A percentile compares a stretch with the other conserved stretches of the same genome.
These are phyloP conservation scores for Brachionus plicatilis DNA, from an alignment of 1,140 invertebrate genomes.

Conservation along the genomic window DNA sequence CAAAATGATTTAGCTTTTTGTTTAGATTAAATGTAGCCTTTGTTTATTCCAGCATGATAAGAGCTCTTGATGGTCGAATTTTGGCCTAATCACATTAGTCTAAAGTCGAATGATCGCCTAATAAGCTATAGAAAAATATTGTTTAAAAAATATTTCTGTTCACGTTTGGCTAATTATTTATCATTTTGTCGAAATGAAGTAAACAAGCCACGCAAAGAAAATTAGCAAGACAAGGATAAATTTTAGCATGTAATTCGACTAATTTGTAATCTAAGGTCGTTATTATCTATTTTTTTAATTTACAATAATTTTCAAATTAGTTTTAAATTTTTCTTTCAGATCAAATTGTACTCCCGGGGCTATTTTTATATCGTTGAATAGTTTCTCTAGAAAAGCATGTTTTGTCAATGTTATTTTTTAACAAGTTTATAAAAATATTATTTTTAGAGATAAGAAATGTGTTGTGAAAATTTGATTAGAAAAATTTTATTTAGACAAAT, in stretches of 20 bases:
- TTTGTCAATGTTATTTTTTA: slow-evolving; percentile 23
- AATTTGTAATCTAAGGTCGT: neutral
- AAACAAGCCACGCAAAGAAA: neutral
- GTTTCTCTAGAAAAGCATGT: slow-evolving; percentile 8
- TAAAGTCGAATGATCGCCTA: neutral
- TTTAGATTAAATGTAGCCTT: neutral
- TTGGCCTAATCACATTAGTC: neutral
- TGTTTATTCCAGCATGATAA: neutral
- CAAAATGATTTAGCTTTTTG: neutral
- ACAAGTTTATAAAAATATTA: slow-evolving; percentile 35
- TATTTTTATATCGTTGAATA: slow-evolving; percentile 23
- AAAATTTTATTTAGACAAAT: neutral
- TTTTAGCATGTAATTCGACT: neutral
- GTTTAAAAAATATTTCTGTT: neutral
- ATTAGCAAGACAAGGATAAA: neutral
- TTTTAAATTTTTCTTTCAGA: slow-evolving; percentile 2
- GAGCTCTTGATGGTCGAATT: neutral
- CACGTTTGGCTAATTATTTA: neutral
- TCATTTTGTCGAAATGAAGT: neutral
- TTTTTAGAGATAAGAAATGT: slow-evolving; percentile 27
- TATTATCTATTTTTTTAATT: slow-evolving; percentile 16
- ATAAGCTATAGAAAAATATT: neutral
- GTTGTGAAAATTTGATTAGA: slow-evolving; percentile 25
- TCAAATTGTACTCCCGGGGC: neutral
- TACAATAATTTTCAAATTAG: slow-evolving; percentile 11